Conservation (phyloP, 2,797 vertebrate genomes). For the Holocentrus rufus region DNA sequence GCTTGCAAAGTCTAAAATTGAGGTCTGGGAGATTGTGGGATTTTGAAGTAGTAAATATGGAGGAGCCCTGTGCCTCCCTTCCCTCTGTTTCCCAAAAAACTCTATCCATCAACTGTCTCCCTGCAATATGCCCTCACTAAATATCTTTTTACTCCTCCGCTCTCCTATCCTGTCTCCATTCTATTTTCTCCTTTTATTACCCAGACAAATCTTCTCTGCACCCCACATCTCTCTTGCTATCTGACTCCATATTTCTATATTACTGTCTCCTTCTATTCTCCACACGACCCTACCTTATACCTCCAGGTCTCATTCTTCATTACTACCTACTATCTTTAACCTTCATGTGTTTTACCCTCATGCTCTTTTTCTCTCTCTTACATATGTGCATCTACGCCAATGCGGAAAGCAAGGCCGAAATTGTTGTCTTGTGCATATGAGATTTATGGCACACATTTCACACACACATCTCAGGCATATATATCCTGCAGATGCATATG, state of each 20-base stretch:
- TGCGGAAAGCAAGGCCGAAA: background rate
- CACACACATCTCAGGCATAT: background rate
- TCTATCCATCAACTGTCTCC: constrained; percentile 27
- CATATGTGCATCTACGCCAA: background rate
- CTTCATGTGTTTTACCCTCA: background rate
- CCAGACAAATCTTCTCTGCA: constrained; percentile 25
- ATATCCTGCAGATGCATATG: background rate
- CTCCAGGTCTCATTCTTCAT: background rate
- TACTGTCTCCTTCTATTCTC: constrained; percentile 4
- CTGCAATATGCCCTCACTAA: constrained; percentile 12
- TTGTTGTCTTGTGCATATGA: background rate
- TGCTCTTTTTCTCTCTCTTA: background rate
- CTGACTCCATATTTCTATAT: constrained; percentile 33
- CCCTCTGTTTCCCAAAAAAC: constrained; percentile 22
- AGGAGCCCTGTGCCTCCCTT: background rate
- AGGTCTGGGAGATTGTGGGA: background rate
- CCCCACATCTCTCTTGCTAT: constrained; percentile 15
- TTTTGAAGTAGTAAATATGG: constrained; percentile 8
- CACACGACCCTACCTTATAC: background rate
- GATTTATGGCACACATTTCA: background rate
- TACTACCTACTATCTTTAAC: background rate
- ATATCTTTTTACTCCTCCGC: constrained; percentile 12
- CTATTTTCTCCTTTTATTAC: constrained; percentile 16
- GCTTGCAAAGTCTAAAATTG: constrained; percentile 3
- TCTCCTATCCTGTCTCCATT: constrained; percentile 3